Evolutionary conservation across 2,888 invertebrate genomes (phyloP), one percentile per base, ranked within the genome.

Genomic region (Eurytoma adleriae): DNA sequence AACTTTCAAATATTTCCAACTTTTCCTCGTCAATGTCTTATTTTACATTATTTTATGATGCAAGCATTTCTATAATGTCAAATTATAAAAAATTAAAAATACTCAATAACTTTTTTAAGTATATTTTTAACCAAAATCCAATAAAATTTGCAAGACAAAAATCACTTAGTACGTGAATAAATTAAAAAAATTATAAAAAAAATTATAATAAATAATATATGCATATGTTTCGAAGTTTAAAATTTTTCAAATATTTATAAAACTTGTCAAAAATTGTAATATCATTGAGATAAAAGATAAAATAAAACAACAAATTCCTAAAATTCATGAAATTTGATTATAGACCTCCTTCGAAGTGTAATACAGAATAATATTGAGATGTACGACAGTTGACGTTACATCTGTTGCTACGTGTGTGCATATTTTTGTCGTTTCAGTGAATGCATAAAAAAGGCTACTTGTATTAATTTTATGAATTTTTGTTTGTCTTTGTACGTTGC

Each of bases 401-500:
- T 64, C 20, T 74, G 57, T 64, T 30, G 52, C 48, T 64, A 27
- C 30, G 7, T 0, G 24, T 57, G 24, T 59, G 20, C 59, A 30
- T 40, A n/a, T 16, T 16, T 30, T 27, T 68, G 16, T 64, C 27
- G 0, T 18, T 56, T 67, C 52, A 18, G 61, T 59, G 40, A 67
- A 79, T 66, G 40, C 56, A 10, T 73, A 54, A 73, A 80, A 72
- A 77, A 80, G 77, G 73, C 77, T 69, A 69, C 40, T 10, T 50
- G 14, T 27, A 64, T 77, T 18, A 48, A 70, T 24, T 20, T 70
- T 52, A 30, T 30, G 57, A 18, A 59, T 79, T 64, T 79, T 64
- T 72, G n/a, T 59, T 27, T 69, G n/a, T 76, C 59, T 80, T 80
- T 80, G 69, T 80, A 80, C 78, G 72, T 70, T 48, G 50, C 40